Evolutionary conservation across 2,113 vertebrate species (phyloP).

Genomic region (Promerops cafer): DNA sequence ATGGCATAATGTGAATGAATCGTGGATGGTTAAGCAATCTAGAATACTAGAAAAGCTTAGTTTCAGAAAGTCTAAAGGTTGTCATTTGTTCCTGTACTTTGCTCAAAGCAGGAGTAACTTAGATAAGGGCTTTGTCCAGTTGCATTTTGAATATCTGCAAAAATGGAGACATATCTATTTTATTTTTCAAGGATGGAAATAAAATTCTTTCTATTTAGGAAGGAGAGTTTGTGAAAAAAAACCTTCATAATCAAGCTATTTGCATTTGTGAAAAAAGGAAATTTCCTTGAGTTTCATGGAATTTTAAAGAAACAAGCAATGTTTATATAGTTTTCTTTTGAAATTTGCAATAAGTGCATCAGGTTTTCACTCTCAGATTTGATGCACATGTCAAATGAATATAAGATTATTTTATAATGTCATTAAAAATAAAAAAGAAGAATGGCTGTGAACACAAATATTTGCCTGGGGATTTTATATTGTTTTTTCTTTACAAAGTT

Average conservation of each 20-base stretch:
- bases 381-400: background rate
- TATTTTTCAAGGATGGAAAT: background rate
- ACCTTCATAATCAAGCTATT: background rate
- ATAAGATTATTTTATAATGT: background rate
- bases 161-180: background rate
- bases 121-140: background rate
- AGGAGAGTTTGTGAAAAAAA: background rate
- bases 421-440: background rate
- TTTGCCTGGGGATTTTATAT: background rate
- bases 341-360: background rate
- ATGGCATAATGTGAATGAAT: background rate
- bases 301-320: background rate
- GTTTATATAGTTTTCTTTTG: background rate
- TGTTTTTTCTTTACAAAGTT: conserved; percentile 11
- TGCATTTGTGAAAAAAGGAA: background rate
- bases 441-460: background rate
- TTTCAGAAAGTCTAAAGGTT: background rate
- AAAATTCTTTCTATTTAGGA: background rate
- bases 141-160: background rate
- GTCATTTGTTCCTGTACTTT: background rate
- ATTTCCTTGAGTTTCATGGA: background rate
- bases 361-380: background rate
- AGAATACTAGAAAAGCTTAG: background rate
- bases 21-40: background rate
- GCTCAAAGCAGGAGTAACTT: background rate